Percentiles rank a stretch among this genome's conserved stretches.
These are phyloP conservation scores for Hiodon tergisus DNA, from an alignment of 2,113 vertebrate species.

Conservation along the genomic window DNA sequence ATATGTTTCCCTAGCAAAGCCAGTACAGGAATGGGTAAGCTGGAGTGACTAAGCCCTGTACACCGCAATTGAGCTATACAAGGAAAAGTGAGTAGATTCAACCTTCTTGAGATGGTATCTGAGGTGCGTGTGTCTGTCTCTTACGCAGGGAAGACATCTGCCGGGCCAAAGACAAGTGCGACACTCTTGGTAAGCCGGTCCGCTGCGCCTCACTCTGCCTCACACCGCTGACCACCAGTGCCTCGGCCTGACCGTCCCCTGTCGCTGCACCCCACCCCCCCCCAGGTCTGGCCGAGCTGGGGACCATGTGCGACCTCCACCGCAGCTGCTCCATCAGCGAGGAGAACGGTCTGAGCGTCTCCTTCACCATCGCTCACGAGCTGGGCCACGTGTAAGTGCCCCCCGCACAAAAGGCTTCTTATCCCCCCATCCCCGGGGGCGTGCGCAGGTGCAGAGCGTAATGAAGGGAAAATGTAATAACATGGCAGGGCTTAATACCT, in stretches of 20 bases:
- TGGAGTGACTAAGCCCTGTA: no score
- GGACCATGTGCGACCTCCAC: constrained; percentile 87
- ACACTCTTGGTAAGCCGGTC: constrained; percentile 84
- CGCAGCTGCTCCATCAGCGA: constrained; percentile 96
- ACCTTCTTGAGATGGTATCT: background rate
- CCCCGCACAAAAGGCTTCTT: constrained; percentile 50
- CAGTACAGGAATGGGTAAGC: background rate
- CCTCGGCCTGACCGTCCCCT: constrained; percentile 27
- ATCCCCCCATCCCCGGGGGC: no score
- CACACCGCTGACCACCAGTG: constrained; percentile 21
- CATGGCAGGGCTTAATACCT: no score
- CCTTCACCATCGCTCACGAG: constrained; percentile 95
- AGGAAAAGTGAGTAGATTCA: background rate
- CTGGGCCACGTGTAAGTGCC: constrained; percentile 93
- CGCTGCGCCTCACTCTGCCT: background rate
- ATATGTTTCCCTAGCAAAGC: background rate
- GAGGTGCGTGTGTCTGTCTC: constrained; percentile 19
- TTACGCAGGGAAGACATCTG: constrained; percentile 91
- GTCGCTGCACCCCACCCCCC: constrained; percentile 33
- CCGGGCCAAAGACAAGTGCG: constrained; percentile 89
- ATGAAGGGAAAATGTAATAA: no score
- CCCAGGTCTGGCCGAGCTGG: constrained; percentile 87
- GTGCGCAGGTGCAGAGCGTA: no score
- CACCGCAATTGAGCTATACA: no score
- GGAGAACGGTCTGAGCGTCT: constrained; percentile 91